A percentile compares a stretch with the other conserved stretches of the same genome.
Conservation (phyloP, 1,140 invertebrate species). For the Lordiphosa stackelbergi region DNA sequence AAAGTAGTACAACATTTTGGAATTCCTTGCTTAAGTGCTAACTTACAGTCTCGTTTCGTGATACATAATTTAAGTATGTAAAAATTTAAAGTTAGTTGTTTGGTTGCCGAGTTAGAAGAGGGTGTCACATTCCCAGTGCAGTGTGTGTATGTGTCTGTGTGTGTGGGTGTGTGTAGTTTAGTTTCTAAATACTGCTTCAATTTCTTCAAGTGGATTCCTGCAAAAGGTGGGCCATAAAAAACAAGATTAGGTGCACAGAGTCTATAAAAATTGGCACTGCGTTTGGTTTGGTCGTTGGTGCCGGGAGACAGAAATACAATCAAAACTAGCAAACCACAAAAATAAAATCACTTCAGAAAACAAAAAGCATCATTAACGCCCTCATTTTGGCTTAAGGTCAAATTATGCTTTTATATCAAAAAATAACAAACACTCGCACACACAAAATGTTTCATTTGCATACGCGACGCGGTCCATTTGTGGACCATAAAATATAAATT, state of each 20-base stretch:
- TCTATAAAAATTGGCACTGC: neutral
- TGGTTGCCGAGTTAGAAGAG: conserved; percentile 10
- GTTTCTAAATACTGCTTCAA: conserved; percentile 77
- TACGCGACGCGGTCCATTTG: conserved; percentile 64
- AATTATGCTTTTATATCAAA: conserved; percentile 70
- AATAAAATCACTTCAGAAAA: conserved; percentile 53
- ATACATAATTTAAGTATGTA: conserved; percentile 24
- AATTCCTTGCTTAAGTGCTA: too few species aligned
- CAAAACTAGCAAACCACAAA: conserved; percentile 33
- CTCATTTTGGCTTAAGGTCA: conserved; percentile 74
- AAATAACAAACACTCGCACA: conserved; percentile 8
- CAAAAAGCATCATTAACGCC: conserved; percentile 73
- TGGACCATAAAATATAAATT: conserved; percentile 75
- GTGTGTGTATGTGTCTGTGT: conserved; percentile 15
- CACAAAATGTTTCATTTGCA: conserved; percentile 47
- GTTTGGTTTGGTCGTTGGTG: conserved; percentile 21
- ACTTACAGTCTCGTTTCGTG: conserved; percentile 56
- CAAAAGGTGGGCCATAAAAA: conserved; percentile 60
- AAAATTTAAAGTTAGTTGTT: conserved; percentile 1
- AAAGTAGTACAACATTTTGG: too few species aligned
- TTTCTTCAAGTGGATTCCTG: conserved; percentile 77
- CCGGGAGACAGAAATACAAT: conserved; percentile 39
- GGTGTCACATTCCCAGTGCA: conserved; percentile 54
- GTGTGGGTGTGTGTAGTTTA: conserved; percentile 44
- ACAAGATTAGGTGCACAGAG: conserved; percentile 47